phyloP scores from a whole-genome alignment of 2,113 vertebrate species.

The Chionis minor region DNA sequence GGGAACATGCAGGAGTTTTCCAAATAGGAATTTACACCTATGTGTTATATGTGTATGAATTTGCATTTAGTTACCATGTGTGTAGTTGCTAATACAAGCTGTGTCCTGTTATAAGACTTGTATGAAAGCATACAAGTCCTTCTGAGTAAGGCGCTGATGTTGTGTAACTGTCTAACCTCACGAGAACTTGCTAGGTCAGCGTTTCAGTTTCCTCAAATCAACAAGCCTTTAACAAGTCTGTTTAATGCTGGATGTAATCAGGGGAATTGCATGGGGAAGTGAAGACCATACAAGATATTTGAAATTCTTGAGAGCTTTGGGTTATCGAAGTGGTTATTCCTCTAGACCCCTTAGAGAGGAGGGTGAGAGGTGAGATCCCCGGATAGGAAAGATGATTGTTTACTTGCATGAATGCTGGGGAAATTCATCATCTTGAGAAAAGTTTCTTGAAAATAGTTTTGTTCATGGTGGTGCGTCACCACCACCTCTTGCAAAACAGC shows the following conservation, averaged over 20 bases:
- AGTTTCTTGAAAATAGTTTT: not conserved
- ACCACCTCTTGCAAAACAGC: not conserved
- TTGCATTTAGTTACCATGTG: not conserved
- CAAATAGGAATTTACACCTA: not conserved
- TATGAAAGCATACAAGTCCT: not conserved
- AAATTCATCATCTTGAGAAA: not conserved
- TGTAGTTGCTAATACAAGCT: not conserved
- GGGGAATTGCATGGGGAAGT: not conserved
- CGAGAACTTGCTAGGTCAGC: not conserved
- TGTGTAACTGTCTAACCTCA: not conserved
- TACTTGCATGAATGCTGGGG: not conserved
- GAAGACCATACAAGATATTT: not conserved
- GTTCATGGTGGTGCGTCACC: not conserved
- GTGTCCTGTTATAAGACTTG: not conserved
- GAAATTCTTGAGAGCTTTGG: not conserved
- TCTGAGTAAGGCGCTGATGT: not conserved
- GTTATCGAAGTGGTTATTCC: not conserved
- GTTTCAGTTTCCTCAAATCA: not conserved
- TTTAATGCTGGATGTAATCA: not conserved
- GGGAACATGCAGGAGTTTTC: not conserved
- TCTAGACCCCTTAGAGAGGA: not conserved
- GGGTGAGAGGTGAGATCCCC: not conserved
- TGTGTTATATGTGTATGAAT: fast-evolving
- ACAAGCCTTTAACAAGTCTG: not conserved
- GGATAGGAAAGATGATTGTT: not conserved